These are phyloP conservation scores for Cochlearius cochlearius DNA, from an alignment of 2,113 vertebrate species.

Conservation along the genomic window DNA sequence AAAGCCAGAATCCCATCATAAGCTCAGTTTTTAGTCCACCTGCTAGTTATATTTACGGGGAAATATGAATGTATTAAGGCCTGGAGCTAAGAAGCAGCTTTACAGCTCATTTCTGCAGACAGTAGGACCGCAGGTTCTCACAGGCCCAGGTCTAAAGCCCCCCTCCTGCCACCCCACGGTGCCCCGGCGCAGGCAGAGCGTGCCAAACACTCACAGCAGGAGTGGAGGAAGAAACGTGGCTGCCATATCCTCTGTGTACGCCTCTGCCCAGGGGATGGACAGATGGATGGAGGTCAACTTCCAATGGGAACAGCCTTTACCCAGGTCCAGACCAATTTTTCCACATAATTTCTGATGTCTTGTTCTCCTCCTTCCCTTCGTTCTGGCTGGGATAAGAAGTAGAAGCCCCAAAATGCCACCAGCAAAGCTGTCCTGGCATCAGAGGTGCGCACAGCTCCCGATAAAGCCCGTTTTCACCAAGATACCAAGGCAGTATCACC, in stretches of 20 bases:
- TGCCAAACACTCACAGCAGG: neutral
- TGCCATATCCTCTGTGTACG: neutral
- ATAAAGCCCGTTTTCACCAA: neutral
- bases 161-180: neutral
- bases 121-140: neutral
- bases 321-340: neutral
- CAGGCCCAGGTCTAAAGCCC: neutral
- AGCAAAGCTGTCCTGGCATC: neutral
- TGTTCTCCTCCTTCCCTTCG: neutral
- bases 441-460: neutral
- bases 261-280: neutral
- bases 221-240: neutral
- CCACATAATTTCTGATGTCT: neutral
- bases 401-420: neutral
- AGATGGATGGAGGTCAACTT: neutral
- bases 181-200: neutral
- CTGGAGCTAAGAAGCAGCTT: neutral
- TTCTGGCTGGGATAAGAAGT: neutral
- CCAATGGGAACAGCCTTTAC: neutral
- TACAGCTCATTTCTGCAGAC: neutral
- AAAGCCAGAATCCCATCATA: neutral
- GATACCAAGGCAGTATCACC: too few relatives aligned
- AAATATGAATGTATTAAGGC: neutral
- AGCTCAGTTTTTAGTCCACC: neutral
- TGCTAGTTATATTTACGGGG: neutral